phyloP scores from a whole-genome alignment of 2,888 invertebrate species.

The Syritta pipiens region DNA sequence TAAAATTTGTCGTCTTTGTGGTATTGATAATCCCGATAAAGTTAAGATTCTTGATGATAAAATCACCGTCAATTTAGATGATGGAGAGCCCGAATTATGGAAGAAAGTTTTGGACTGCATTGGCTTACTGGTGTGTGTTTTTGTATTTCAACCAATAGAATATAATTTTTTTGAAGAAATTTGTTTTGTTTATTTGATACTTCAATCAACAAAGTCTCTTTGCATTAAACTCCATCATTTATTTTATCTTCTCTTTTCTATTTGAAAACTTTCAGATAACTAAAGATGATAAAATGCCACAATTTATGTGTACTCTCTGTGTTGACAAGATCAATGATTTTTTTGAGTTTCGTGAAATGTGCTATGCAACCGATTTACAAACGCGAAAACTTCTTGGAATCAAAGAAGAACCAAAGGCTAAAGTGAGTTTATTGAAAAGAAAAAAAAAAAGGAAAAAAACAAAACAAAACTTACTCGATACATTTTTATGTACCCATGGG shows the following conservation, averaged over 20 bases:
- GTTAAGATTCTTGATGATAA: conserved; percentile 73
- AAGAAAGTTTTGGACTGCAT: conserved; percentile 76
- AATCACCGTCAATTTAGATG: conserved; percentile 69
- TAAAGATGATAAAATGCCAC: conserved; percentile 83
- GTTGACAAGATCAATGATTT: conserved; percentile 84
- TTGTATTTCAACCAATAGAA: conserved; percentile 4
- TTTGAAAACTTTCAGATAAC: conserved; percentile 78
- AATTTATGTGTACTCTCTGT: conserved; percentile 82
- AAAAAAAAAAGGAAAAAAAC: conserved; percentile 6
- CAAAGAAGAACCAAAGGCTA: conserved; percentile 72
- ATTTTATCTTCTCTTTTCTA: too few relatives aligned
- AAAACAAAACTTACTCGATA: background rate
- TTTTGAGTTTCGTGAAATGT: conserved; percentile 82
- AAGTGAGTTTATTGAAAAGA: conserved; percentile 22
- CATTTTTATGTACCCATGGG: too few relatives aligned
- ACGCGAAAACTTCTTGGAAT: conserved; percentile 79
- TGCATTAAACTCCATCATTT: background rate
- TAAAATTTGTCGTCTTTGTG: conserved; percentile 79
- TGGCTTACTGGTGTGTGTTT: conserved; percentile 74
- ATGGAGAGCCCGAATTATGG: conserved; percentile 75
- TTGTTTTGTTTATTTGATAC: conserved; percentile 34
- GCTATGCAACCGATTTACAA: conserved; percentile 80
- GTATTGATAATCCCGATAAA: conserved; percentile 78
- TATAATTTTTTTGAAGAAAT: too few relatives aligned
- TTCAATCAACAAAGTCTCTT: background rate